Percentiles rank a stretch among this genome's conserved stretches.
Conservation (phyloP, 64 coral and sea anemone genomes). For the Pachyseris speciosa region DNA sequence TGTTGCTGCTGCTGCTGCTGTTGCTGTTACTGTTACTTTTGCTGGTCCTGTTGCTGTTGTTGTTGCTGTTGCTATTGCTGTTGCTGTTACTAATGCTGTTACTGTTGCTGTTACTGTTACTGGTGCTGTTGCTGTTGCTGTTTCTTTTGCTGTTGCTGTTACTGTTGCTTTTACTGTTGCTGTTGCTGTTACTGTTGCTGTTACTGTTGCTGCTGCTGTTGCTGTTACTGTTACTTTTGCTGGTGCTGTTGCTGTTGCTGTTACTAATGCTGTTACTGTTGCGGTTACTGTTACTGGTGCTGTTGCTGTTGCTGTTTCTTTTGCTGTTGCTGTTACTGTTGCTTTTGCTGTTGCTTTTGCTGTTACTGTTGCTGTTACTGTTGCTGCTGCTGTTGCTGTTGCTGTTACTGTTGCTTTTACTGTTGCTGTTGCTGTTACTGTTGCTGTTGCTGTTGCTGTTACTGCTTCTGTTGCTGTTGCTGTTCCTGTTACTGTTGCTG, state of each 20-base stretch:
- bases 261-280: neutral
- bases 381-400: neutral
- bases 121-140: neutral
- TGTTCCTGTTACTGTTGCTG: neutral
- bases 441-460: neutral
- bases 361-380: neutral
- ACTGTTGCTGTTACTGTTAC: neutral
- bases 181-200: neutral
- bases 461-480: neutral
- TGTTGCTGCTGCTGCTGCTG: neutral
- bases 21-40: neutral
- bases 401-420: neutral
- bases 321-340: neutral
- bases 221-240: conserved; percentile 4
- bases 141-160: neutral
- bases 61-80: neutral
- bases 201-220: neutral
- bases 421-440: neutral
- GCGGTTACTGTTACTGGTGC: neutral
- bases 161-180: neutral
- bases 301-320: neutral
- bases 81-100: neutral
- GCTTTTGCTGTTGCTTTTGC: neutral
- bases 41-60: neutral
- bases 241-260: neutral